A percentile compares a stretch with the other conserved stretches of the same genome.
Conservation (phyloP, 1,140 invertebrate species). For the Ips typographus region DNA sequence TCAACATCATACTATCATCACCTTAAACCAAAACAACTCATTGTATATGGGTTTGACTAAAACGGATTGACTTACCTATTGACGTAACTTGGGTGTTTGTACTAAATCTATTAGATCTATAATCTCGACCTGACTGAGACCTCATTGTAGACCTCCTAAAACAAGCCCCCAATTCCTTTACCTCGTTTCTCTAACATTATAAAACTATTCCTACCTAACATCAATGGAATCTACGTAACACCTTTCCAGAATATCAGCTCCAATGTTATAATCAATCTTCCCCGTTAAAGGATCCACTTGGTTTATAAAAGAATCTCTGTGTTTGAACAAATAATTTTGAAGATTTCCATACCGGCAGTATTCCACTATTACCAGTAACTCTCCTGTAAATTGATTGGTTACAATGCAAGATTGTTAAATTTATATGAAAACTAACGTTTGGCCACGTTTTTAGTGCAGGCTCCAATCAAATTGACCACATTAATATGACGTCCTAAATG, state of each 20-base stretch:
- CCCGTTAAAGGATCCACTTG: constrained; percentile 70
- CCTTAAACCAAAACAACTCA: constrained; percentile 25
- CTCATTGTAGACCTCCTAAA: constrained; percentile 6
- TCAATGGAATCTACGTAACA: constrained; percentile 50
- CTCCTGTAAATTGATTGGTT: constrained; percentile 55
- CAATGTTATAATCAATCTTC: constrained; percentile 66
- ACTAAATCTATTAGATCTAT: constrained; percentile 11
- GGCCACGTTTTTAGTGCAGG: constrained; percentile 85
- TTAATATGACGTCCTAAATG: constrained; percentile 93
- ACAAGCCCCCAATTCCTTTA: neutral
- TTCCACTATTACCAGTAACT: constrained; percentile 87
- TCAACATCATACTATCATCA: constrained; percentile 42
- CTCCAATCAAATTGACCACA: constrained; percentile 92
- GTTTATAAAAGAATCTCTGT: constrained; percentile 77
- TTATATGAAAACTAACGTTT: constrained; percentile 64
- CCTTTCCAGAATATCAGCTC: constrained; percentile 57
- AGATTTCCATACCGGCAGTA: constrained; percentile 90
- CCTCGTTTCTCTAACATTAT: neutral
- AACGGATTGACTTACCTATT: constrained; percentile 9
- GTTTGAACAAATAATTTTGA: constrained; percentile 78
- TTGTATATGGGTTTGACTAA: neutral
- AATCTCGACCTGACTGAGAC: constrained; percentile 22
- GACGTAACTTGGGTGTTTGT: constrained; percentile 26
- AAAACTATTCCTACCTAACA: constrained; percentile 19
- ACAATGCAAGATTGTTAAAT: neutral